Conservation (phyloP, 1,140 invertebrate genomes). For the Caenorhabditis briggsae region DNA sequence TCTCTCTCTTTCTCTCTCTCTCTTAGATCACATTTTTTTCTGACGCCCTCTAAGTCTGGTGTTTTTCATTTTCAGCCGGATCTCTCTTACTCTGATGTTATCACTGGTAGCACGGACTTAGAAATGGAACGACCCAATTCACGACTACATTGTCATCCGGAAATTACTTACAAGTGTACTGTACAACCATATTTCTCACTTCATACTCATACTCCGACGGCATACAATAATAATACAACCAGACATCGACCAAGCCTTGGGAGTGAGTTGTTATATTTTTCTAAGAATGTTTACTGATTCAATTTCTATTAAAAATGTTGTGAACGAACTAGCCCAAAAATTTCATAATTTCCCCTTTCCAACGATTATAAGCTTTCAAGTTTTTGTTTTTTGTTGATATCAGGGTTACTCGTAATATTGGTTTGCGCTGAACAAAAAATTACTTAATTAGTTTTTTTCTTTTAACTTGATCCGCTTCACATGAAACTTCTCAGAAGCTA, state of each 20-base stretch:
- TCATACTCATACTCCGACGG: conserved; percentile 20
- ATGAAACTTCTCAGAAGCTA: too few species aligned
- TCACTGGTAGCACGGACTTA: conserved; percentile 17
- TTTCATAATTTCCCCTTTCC: too few species aligned
- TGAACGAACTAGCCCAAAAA: too few species aligned
- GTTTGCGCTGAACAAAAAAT: too few species aligned
- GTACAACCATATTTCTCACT: conserved; percentile 29
- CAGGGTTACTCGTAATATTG: too few species aligned
- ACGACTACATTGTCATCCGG: conserved; percentile 40
- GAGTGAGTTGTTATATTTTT: conserved; percentile 6
- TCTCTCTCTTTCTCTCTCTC: not conserved
- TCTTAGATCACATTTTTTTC: not conserved
- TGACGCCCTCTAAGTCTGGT: conserved; percentile 15
- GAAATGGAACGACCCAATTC: conserved; percentile 41
- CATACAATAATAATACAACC: not conserved
- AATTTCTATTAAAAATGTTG: not conserved
- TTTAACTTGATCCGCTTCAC: too few species aligned
- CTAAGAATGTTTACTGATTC: not conserved
- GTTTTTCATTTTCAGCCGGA: conserved; percentile 36
- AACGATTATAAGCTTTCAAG: too few species aligned
- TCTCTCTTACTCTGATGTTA: conserved; percentile 46
- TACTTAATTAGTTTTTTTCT: too few species aligned
- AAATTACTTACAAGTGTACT: conserved; percentile 15
- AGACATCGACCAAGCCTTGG: conserved; percentile 28
- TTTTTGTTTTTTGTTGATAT: too few species aligned